These are phyloP conservation scores for Malacosoma neustria DNA, from an alignment of 2,888 invertebrate genomes.

Conservation along the genomic window DNA sequence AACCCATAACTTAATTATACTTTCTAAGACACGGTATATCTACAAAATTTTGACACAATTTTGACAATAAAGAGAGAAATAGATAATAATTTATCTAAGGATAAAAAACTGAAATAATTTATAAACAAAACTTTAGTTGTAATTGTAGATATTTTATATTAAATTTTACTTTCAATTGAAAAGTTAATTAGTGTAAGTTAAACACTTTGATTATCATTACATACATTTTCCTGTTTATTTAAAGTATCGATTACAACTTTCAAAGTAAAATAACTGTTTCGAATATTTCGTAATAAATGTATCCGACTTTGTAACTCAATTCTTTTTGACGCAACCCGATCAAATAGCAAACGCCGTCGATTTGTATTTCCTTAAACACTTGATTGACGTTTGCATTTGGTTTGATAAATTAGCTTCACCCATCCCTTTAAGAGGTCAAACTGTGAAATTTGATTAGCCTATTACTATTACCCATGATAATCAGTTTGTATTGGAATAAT, in stretches of 20 bases:
- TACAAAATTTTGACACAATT: no score
- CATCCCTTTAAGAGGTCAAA: conserved; percentile 36
- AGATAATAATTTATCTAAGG: no score
- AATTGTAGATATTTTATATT: no score
- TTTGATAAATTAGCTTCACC: conserved; percentile 34
- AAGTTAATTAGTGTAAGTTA: no score
- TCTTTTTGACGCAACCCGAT: conserved; percentile 34
- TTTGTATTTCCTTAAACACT: conserved; percentile 26
- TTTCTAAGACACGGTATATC: no score
- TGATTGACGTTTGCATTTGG: conserved; percentile 44
- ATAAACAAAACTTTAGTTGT: no score
- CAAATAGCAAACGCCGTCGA: conserved; percentile 16
- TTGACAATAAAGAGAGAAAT: no score
- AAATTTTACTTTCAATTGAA: no score
- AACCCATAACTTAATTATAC: no score
- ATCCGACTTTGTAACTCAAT: conserved; percentile 24
- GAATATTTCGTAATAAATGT: conserved; percentile 22
- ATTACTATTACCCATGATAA: conserved; percentile 21
- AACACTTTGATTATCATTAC: no score
- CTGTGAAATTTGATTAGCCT: conserved; percentile 44
- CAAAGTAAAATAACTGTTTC: conserved; percentile 1
- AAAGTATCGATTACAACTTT: background rate
- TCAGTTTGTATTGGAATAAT: conserved; percentile 27
- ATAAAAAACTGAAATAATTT: no score
- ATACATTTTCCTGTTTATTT: no score